Conservation (phyloP, 2,113 vertebrate genomes). For the Naja naja region DNA sequence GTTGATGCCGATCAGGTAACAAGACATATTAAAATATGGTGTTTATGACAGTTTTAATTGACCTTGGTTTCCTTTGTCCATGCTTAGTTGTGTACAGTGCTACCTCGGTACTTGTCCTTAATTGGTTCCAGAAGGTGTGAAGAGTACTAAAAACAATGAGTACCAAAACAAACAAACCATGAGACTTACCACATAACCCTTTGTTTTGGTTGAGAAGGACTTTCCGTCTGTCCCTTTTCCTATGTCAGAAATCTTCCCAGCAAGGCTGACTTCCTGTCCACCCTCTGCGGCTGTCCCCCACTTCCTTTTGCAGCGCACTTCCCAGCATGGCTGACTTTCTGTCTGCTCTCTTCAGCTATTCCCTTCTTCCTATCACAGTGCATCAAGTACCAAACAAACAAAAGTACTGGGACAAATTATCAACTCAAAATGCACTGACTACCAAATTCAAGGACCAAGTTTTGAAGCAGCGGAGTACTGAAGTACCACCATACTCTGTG, state of each 20-base stretch:
- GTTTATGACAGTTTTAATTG: neutral
- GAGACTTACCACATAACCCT: neutral
- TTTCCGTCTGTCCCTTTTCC: neutral
- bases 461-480: too few species aligned
- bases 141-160: neutral
- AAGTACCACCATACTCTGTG: too few species aligned
- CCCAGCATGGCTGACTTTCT: neutral
- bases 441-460: too few species aligned
- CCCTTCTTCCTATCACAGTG: neutral
- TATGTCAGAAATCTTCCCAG: too few species aligned
- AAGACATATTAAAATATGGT: neutral
- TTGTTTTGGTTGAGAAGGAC: neutral
- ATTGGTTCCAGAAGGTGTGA: neutral
- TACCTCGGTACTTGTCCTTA: neutral
- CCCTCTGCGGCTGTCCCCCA: neutral
- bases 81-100: neutral
- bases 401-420: too few species aligned
- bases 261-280: neutral
- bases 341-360: neutral
- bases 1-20: slow-evolving; percentile 96
- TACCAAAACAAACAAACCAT: neutral
- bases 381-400: too few species aligned
- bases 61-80: neutral
- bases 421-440: too few species aligned
- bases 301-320: neutral